These are phyloP conservation scores for Papilio gigon DNA, from an alignment of 2,888 invertebrate genomes.

Conservation along the genomic window DNA sequence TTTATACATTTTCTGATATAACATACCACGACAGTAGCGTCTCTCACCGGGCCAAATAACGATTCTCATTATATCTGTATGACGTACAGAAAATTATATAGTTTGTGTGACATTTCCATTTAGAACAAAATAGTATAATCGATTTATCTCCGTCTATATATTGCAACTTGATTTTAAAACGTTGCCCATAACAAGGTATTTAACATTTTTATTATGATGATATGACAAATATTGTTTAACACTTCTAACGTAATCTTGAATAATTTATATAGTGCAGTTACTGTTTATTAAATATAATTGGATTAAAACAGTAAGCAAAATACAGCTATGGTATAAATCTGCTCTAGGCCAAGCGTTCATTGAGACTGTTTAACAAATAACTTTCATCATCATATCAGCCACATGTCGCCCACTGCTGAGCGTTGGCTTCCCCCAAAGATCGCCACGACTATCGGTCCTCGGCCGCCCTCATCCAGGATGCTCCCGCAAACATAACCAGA, in stretches of 20 bases:
- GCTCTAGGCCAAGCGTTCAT: not conserved
- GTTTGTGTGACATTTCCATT: not conserved
- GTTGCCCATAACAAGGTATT: conserved; percentile 22
- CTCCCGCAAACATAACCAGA: no score
- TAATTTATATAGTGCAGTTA: not conserved
- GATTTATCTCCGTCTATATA: conserved; percentile 33
- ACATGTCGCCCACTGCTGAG: no score
- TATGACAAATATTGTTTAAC: conserved; percentile 33
- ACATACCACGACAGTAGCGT: no score
- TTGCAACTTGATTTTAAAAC: conserved; percentile 18
- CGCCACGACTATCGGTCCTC: no score
- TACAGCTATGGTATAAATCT: not conserved
- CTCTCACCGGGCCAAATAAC: no score
- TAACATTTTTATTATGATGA: conserved; percentile 36
- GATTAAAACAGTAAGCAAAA: not conserved
- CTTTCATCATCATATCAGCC: no score
- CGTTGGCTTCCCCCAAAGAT: no score
- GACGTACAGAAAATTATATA: not conserved
- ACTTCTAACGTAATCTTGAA: conserved; percentile 16
- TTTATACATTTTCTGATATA: no score
- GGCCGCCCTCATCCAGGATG: no score
- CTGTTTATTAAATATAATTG: not conserved
- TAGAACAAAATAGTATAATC: conserved; percentile 17
- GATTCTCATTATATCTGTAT: not conserved
- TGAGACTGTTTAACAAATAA: not conserved